Evolutionary conservation across 2,888 invertebrate genomes (phyloP).

Genomic region (Cylloceria caligata): DNA sequence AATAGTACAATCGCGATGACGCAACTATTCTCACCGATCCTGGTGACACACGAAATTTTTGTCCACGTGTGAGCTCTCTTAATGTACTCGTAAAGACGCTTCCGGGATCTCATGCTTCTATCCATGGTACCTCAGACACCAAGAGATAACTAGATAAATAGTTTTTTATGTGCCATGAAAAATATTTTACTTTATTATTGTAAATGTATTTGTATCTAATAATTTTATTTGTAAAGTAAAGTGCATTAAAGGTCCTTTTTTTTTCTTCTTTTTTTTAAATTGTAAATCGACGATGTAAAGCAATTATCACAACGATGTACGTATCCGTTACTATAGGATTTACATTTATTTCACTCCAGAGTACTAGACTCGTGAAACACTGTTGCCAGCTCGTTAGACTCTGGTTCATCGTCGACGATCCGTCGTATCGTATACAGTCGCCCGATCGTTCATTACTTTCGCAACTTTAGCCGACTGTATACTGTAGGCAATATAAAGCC

Average conservation of each 20-base stretch:
- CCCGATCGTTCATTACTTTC: slow-evolving; percentile 22
- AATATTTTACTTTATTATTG: not conserved
- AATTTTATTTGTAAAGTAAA: too few species aligned
- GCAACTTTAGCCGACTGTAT: not conserved
- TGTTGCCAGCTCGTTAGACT: not conserved
- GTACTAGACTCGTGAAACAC: not conserved
- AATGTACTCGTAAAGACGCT: not conserved
- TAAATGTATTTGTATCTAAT: not conserved
- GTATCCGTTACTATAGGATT: not conserved
- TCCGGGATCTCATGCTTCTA: not conserved
- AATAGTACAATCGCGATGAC: not conserved
- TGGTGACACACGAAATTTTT: not conserved
- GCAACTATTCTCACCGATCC: slow-evolving; percentile 3
- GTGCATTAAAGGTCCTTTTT: too few species aligned
- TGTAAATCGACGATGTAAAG: too few species aligned
- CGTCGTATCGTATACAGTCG: not conserved
- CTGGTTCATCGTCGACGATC: not conserved
- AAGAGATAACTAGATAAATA: not conserved
- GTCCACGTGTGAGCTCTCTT: not conserved
- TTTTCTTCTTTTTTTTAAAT: too few species aligned
- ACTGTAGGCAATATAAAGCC: not conserved
- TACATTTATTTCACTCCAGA: slow-evolving; percentile 11
- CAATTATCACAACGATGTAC: too few species aligned
- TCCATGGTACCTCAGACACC: not conserved
- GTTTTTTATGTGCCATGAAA: not conserved